These are phyloP conservation scores for Entelurus aequoreus DNA, from an alignment of 2,113 vertebrate species.

Conservation along the genomic window DNA sequence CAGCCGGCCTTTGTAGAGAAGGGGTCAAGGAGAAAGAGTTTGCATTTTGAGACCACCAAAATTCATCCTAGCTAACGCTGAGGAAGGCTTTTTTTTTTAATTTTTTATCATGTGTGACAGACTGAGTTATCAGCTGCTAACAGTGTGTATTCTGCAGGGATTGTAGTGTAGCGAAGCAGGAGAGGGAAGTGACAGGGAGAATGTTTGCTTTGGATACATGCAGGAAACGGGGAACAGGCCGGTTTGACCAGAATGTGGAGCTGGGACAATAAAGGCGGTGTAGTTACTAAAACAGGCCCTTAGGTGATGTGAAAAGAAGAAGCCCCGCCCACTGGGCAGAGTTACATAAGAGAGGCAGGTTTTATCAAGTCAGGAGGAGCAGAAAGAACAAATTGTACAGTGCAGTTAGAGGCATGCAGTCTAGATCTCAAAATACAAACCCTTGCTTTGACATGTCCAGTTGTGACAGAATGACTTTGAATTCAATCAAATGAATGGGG, in stretches of 20 bases:
- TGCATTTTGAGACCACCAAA: slow-evolving; percentile 62
- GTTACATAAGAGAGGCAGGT: not conserved
- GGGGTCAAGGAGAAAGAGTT: slow-evolving; percentile 65
- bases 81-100: not conserved
- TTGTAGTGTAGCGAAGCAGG: slow-evolving; percentile 3
- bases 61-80: not conserved
- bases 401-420: slow-evolving; percentile 2
- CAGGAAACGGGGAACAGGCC: slow-evolving; percentile 4
- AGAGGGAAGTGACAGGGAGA: not conserved
- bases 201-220: slow-evolving; percentile 43
- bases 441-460: slow-evolving; percentile 59
- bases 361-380: not conserved
- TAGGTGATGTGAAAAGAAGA: not conserved
- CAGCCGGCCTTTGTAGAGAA: slow-evolving; percentile 11
- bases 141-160: slow-evolving; percentile 13
- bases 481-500: slow-evolving; percentile 13
- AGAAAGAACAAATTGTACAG: not conserved
- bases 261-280: not conserved
- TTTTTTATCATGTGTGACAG: not conserved
- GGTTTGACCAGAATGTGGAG: slow-evolving; percentile 3
- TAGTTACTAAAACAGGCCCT: slow-evolving; percentile 2
- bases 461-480: slow-evolving; percentile 8
- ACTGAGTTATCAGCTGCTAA: slow-evolving; percentile 2
- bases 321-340: not conserved
- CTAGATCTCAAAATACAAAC: slow-evolving; percentile 69